These are phyloP conservation scores for Heterohyrax brucei DNA, from an alignment of 2,797 vertebrate species.

Conservation along the genomic window DNA sequence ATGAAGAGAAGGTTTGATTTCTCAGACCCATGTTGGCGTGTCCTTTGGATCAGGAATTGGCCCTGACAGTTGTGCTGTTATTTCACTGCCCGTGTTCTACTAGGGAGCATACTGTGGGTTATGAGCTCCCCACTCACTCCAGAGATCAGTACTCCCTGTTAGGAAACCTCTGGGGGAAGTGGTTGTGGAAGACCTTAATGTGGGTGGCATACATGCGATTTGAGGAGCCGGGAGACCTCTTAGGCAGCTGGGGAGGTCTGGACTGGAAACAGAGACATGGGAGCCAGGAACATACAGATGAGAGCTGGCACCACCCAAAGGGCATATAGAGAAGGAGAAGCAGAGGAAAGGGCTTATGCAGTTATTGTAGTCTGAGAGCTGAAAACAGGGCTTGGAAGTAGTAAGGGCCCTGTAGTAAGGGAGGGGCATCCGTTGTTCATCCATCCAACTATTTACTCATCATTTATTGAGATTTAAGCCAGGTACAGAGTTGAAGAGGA, in stretches of 20 bases:
- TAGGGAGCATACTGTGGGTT: background rate
- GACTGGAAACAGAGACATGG: slow-evolving; percentile 53
- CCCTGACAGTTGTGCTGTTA: background rate
- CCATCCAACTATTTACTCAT: slow-evolving; percentile 52
- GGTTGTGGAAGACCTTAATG: slow-evolving; percentile 6
- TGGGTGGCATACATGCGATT: background rate
- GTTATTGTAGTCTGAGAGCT: slow-evolving; percentile 31
- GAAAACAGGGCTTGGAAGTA: background rate
- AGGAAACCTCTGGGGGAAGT: slow-evolving; percentile 17
- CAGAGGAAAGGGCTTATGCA: slow-evolving; percentile 66
- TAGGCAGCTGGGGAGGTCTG: slow-evolving; percentile 5
- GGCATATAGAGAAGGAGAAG: slow-evolving; percentile 65
- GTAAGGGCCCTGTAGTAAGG: slow-evolving; percentile 1
- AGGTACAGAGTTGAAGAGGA: slow-evolving; percentile 74
- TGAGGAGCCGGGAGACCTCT: background rate
- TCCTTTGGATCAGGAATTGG: slow-evolving; percentile 10
- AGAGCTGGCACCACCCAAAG: slow-evolving; percentile 59
- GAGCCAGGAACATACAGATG: slow-evolving; percentile 47
- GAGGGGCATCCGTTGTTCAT: slow-evolving; percentile 57
- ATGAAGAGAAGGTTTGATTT: slow-evolving; percentile 41
- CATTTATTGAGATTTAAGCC: slow-evolving; percentile 67
- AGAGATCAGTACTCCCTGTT: background rate
- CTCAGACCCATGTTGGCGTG: background rate
- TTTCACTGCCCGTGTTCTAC: background rate
- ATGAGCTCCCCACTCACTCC: background rate